Evolutionary conservation across 2,797 vertebrate genomes (phyloP).

Genomic region (Leucoraja ocellata): DNA sequence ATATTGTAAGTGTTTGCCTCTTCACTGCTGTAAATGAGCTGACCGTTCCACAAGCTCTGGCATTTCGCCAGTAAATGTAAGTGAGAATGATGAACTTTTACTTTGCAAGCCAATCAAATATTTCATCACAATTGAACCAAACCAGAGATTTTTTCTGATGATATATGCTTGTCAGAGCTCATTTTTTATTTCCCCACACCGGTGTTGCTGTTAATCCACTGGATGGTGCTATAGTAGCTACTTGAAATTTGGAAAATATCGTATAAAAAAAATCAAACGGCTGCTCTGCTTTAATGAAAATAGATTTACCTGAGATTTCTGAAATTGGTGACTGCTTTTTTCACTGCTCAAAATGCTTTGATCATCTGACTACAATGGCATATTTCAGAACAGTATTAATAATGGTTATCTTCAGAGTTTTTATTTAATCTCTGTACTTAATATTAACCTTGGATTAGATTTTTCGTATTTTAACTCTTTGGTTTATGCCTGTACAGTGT

Average conservation of each 20-base stretch:
- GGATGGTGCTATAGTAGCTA: background rate
- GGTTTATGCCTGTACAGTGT: no score
- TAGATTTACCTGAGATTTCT: background rate
- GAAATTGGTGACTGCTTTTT: background rate
- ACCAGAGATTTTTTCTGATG: background rate
- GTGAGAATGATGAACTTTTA: background rate
- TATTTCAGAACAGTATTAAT: background rate
- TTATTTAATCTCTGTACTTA: background rate
- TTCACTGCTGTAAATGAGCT: background rate
- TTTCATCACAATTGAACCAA: background rate
- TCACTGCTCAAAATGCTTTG: background rate
- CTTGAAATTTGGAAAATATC: background rate
- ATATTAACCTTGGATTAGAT: background rate
- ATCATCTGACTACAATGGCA: background rate
- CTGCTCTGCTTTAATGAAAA: background rate
- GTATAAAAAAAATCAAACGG: background rate
- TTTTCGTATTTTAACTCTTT: background rate
- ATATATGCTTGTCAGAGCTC: background rate
- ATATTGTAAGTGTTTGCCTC: no score
- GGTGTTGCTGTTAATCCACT: background rate
- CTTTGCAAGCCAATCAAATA: background rate
- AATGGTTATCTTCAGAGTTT: background rate
- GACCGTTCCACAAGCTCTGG: background rate
- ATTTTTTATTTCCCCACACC: background rate
- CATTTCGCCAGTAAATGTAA: background rate